A percentile compares a stretch with the other conserved stretches of the same genome.
phyloP scores from a whole-genome alignment of 2,797 vertebrate genomes.

The Oreonectes daqikongensis region DNA sequence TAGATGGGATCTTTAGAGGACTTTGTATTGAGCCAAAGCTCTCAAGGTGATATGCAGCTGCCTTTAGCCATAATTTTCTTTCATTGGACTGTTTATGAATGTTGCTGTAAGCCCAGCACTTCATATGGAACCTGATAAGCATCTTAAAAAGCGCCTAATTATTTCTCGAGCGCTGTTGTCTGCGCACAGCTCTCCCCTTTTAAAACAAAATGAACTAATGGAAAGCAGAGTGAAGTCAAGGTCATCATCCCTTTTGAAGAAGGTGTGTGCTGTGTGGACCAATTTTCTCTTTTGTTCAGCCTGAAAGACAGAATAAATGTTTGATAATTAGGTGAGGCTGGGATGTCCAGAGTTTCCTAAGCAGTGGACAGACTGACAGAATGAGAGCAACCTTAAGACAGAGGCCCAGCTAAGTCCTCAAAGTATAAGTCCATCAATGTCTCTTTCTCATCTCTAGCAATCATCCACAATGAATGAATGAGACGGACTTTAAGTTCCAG shows the following conservation, averaged over 20 bases:
- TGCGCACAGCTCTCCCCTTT: constrained; percentile 15
- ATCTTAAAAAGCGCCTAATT: constrained; percentile 41
- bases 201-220: constrained; percentile 17
- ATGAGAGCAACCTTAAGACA: constrained; percentile 43
- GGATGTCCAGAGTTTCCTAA: constrained; percentile 26
- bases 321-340: constrained; percentile 50
- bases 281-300: constrained; percentile 40
- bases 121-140: constrained; percentile 32
- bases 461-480: constrained; percentile 5
- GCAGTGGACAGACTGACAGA: constrained; percentile 38
- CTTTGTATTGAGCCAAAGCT: constrained; percentile 12
- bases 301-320: constrained; percentile 49
- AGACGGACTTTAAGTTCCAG: constrained; percentile 27
- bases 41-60: constrained; percentile 17
- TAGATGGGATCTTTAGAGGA: constrained; percentile 1
- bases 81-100: neutral
- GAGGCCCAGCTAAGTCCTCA: neutral
- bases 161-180: constrained; percentile 41
- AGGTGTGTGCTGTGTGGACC: neutral
- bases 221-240: constrained; percentile 34
- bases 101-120: neutral
- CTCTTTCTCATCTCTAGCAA: constrained; percentile 32
- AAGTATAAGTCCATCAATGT: constrained; percentile 32
- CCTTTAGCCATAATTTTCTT: constrained; percentile 7
- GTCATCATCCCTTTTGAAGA: constrained; percentile 35